Evolutionary conservation across 2,888 invertebrate species (phyloP), one percentile per base, ranked within the genome.

Genomic region (Drosophila helvetica): DNA sequence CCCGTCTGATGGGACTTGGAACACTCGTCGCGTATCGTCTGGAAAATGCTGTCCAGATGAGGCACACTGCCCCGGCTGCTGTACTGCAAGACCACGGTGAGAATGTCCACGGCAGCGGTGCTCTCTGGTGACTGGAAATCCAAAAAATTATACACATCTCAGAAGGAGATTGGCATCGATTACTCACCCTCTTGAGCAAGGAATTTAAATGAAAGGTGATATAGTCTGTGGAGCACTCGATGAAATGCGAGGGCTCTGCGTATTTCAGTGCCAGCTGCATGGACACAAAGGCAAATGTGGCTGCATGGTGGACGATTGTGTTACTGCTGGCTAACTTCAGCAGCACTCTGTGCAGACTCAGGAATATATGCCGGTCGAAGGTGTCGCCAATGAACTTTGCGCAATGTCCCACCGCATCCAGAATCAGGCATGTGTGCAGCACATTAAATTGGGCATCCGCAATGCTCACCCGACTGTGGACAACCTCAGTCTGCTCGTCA

Each of bases 311-410:
- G 0, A 96, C 92, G 71, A 94, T 90, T 55, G 93, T 93, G 90
- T 95, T 94, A 54, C 93, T 93, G 79, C 94, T 95, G 27, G 95
- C 96, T 63, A 96, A 94, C 91, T 95, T 93, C 89, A 96, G 95
- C 55, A 96, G 90, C 25, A 96, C 91, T 56, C 94, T 91, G 78
- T 96, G 96, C 46, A 96, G 92, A 17, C 94, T 94, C 83, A 94
- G 94, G 62, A 96, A 90, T 70, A 96, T 89, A 87, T 94, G 95
- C 1, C 92, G 92, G 73, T 94, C 93, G 89, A 94, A 96, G 0
- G 93, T 82, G 0, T 90, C 81, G 57, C 92, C 91, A 25, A 96
- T 91, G 15, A 92, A 91, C 6, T 81, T 66, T 0, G 96, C 95
- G 72, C 95, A 93, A 80, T 93, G 91, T 0, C 95, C 96, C 18